Evolutionary conservation across 92 coral and sea anemone species (phyloP).

Genomic region (Zoanthus gigantus): DNA sequence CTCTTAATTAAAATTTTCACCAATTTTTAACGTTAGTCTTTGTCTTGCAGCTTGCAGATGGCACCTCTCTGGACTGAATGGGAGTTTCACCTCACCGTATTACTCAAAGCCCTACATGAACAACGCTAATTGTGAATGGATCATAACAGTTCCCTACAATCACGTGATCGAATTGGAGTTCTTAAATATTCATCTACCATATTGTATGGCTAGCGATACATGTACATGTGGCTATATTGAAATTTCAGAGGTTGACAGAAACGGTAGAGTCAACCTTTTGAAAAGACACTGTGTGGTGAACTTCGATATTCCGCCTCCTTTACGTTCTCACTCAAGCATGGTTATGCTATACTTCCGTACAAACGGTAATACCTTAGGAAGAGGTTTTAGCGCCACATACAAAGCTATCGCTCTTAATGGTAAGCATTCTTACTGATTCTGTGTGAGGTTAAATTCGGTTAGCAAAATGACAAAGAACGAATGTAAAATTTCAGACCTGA

Average conservation of each 20-base stretch:
- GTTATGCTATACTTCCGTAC: constrained; percentile 16
- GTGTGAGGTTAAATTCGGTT: not conserved
- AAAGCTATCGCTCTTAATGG: constrained; percentile 18
- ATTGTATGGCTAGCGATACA: too few relatives aligned
- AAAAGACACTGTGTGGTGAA: not conserved
- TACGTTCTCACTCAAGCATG: not conserved
- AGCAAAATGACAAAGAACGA: not conserved
- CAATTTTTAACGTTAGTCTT: not conserved
- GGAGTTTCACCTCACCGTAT: constrained; percentile 7
- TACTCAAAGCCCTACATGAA: not conserved
- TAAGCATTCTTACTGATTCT: not conserved
- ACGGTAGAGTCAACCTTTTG: not conserved
- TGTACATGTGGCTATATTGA: constrained; percentile 14
- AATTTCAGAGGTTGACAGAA: not conserved
- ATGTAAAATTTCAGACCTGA: too few relatives aligned
- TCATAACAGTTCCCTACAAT: constrained; percentile 14
- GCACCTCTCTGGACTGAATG: constrained; percentile 11
- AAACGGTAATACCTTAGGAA: not conserved
- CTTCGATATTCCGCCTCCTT: not conserved
- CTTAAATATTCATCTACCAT: not conserved
- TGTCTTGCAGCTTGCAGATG: constrained; percentile 12
- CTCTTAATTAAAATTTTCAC: too few relatives aligned
- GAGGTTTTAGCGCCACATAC: constrained; percentile 12
- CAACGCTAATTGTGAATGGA: constrained; percentile 22
- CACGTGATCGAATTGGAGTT: constrained; percentile 23